Evolutionary conservation across 2,888 invertebrate genomes (phyloP), one percentile per base, ranked within the genome.

Genomic region (Dryobota labecula): DNA sequence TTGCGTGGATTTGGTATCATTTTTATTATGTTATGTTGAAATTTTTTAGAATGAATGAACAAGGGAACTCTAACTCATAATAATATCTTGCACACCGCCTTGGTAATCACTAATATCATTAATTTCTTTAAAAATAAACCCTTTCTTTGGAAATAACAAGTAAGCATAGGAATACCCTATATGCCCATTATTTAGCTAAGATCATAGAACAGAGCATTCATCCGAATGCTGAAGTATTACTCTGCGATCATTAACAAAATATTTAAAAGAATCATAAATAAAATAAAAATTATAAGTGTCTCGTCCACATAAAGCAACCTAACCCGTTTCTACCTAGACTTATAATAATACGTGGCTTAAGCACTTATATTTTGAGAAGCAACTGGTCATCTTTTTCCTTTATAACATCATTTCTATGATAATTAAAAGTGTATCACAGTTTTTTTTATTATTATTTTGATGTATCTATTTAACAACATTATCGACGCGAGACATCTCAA

Each of bases 371-470:
- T 73, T 68, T 56, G 1, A 54, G 6, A 20, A n/a, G 9, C 8
- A 57, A 30, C 6, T 13, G n/a, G 24, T 4, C 0, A 41, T 43
- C 0, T 43, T 36, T 63, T 27, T 56, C 18, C 41, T 24, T 15
- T 30, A 47, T 53, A 43, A 41, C 3, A 38, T 58, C 2, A 53
- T 58, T 41, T 62, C 38, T 20, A 54, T 66, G 56, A 30, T 54
- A 38, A 51, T 68, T 63, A 63, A 60, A 74, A 57, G 38, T 64
- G 38, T 57, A 58, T 18, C 45, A 58, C 43, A 18, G 41, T 24
- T 49, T 69, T 47, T 54, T 68, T 73, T 27, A 8, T 63, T 6
- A 1, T 53, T 70, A 57, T 73, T 72, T 67, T 67, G 53, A 63
- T 47, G 11, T 49, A 5, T 62, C 54, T 64, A 30, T 57, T 53